These are phyloP conservation scores for Megathymus violae DNA, from an alignment of 1,140 invertebrate species.

Conservation along the genomic window DNA sequence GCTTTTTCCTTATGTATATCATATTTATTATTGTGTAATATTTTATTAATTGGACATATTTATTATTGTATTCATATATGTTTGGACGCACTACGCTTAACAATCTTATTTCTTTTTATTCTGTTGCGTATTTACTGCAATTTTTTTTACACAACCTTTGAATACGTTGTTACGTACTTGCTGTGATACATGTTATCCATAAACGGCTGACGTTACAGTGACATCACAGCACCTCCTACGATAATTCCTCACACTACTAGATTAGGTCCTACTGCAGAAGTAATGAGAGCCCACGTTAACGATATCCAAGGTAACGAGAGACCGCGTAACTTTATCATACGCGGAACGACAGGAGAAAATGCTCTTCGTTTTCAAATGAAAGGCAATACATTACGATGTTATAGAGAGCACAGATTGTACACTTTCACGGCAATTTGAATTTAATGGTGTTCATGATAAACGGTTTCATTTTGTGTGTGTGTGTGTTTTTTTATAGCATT, in stretches of 20 bases:
- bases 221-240: not conserved
- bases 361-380: constrained; percentile 67
- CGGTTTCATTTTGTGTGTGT: constrained; percentile 37
- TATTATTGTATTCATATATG: too few relatives aligned
- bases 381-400: constrained; percentile 60
- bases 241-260: constrained; percentile 25
- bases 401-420: constrained; percentile 50
- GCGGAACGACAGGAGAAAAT: constrained; percentile 67
- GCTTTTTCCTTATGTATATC: too few relatives aligned
- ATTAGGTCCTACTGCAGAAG: constrained; percentile 42
- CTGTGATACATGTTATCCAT: too few relatives aligned
- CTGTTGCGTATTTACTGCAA: too few relatives aligned
- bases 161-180: too few relatives aligned
- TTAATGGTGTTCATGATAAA: constrained; percentile 49
- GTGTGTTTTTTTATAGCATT: constrained; percentile 25
- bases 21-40: too few relatives aligned
- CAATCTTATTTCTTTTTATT: too few relatives aligned
- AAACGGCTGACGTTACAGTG: not conserved
- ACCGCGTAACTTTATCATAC: constrained; percentile 68
- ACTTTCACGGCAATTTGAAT: constrained; percentile 59
- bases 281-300: constrained; percentile 55
- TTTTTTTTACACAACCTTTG: too few relatives aligned
- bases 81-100: too few relatives aligned
- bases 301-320: constrained; percentile 64
- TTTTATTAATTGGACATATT: too few relatives aligned